Percentiles rank a stretch among this genome's conserved stretches.
phyloP scores from a whole-genome alignment of 2,888 invertebrate genomes.

The Auanema sp. region DNA sequence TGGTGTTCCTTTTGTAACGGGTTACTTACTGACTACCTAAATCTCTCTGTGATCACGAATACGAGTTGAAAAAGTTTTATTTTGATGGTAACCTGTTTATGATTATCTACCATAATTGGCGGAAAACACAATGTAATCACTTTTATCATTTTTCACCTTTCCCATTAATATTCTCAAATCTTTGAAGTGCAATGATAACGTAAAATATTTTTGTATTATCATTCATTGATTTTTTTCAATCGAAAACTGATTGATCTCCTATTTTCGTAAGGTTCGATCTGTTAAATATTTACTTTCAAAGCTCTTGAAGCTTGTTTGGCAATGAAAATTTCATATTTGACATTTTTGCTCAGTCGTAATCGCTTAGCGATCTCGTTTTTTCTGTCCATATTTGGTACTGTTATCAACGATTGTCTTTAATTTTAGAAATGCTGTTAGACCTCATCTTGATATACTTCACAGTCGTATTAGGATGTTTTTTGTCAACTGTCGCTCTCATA shows the following conservation, averaged over 20 bases:
- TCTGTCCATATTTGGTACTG: not conserved
- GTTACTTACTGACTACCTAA: constrained; percentile 64
- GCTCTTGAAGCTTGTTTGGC: not conserved
- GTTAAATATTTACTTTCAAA: constrained; percentile 6
- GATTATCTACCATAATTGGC: too few species aligned
- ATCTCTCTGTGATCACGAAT: too few species aligned
- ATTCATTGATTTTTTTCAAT: too few species aligned
- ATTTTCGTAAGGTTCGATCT: not conserved
- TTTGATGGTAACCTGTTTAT: too few species aligned
- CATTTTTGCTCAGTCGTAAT: not conserved
- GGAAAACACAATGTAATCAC: too few species aligned
- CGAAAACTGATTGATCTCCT: not conserved
- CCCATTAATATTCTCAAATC: too few species aligned
- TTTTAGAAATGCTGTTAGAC: constrained; percentile 16
- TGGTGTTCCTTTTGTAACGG: constrained; percentile 85
- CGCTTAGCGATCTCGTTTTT: constrained; percentile 2
- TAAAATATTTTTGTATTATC: too few species aligned
- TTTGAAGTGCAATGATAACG: too few species aligned
- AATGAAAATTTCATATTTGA: not conserved
- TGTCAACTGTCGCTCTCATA: constrained; percentile 17
- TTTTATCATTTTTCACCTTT: too few species aligned
- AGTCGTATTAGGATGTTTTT: constrained; percentile 12
- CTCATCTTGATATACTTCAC: constrained; percentile 15
- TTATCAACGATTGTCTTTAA: not conserved
- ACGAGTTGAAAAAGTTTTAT: too few species aligned